Base-by-base conservation (phyloP, 1,140 invertebrate genomes). In the Drosophila baimaii region DNA sequence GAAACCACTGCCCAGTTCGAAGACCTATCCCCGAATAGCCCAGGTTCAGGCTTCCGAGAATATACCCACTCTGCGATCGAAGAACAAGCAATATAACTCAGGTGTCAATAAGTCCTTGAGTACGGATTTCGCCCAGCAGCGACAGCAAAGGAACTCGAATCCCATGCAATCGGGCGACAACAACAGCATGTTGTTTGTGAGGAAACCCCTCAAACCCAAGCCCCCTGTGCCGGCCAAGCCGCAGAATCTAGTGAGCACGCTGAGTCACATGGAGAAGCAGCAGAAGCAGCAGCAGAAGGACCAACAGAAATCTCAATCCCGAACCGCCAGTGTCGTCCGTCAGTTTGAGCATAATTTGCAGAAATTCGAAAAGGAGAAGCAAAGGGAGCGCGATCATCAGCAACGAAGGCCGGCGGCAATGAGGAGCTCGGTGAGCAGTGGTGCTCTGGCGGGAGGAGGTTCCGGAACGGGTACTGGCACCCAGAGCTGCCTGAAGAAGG, bases 311-410 rank as follows among this genome's bases (percentile, higher is more conserved):
- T 56, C 71, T 0, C 73, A 77, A 29, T 91, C 90, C 1, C 51
- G 90, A 10, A 91, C 90, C 5, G 90, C 90, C n/a, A 91, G 90
- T 31, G 90, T 91, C 8, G 90, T 91, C 19, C 90, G 81, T 2
- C 91, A 91, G 46, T 91, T 91, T 27, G 94, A 94, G 86, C 92
- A 93, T 55, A 94, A 93, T 76, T 91, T 94, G 4, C 92, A 92
- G 7, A 93, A 93, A 64, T 94, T 94, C 51, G 90, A 91, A 33
- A 72, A 56, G 13, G 90, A 91, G 19, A 91, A 91, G 55, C 90
- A 91, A 31, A 39, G 86, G 0, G 63, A 86, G 5, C 49, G 83
- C 25, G 77, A 86, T 92, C 72, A 86, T 92, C 84, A 83, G 19
- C 79, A 79, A 1, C 29, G 77, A 1, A 43, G 29, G 21, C 68